phyloP scores from a whole-genome alignment of 2,888 invertebrate species.

The Phragmatobia fuliginosa region DNA sequence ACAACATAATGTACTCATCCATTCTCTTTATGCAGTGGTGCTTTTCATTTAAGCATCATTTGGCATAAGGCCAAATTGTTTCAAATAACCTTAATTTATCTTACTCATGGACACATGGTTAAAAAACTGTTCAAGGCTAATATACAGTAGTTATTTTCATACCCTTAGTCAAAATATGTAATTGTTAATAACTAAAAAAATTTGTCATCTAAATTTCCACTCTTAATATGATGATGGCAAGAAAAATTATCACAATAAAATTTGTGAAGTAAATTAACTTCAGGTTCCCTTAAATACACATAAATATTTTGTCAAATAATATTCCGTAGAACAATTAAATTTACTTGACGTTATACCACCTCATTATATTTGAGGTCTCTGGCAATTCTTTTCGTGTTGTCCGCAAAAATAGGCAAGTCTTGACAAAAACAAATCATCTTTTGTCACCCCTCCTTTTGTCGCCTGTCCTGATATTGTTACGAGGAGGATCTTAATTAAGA shows the following conservation, averaged over 20 bases:
- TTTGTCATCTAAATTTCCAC: background rate
- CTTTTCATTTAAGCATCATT: conserved; percentile 49
- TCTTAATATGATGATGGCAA: background rate
- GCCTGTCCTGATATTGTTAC: conserved; percentile 57
- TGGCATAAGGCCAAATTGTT: conserved; percentile 45
- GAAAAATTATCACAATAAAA: conserved; percentile 23
- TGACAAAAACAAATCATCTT: conserved; percentile 64
- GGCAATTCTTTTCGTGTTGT: conserved; percentile 45
- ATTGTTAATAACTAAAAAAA: background rate
- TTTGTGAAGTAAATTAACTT: conserved; percentile 31
- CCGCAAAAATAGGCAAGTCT: conserved; percentile 47
- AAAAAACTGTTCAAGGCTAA: conserved; percentile 37
- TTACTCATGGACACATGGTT: conserved; percentile 40
- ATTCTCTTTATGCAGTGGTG: conserved; percentile 34
- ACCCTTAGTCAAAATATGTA: background rate
- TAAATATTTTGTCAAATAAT: conserved; percentile 41
- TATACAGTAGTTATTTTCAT: background rate
- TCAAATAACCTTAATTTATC: conserved; percentile 40
- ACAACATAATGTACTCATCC: conserved; percentile 30
- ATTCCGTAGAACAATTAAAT: conserved; percentile 59
- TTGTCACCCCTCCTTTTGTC: conserved; percentile 56
- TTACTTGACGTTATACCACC: conserved; percentile 51
- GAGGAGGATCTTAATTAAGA: conserved; percentile 58
- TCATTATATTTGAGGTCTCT: conserved; percentile 43
- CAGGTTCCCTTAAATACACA: conserved; percentile 24